Evolutionary conservation across 2,888 invertebrate species (phyloP), one percentile per base, ranked within the genome.

Genomic region (Oxystoma pomonae): DNA sequence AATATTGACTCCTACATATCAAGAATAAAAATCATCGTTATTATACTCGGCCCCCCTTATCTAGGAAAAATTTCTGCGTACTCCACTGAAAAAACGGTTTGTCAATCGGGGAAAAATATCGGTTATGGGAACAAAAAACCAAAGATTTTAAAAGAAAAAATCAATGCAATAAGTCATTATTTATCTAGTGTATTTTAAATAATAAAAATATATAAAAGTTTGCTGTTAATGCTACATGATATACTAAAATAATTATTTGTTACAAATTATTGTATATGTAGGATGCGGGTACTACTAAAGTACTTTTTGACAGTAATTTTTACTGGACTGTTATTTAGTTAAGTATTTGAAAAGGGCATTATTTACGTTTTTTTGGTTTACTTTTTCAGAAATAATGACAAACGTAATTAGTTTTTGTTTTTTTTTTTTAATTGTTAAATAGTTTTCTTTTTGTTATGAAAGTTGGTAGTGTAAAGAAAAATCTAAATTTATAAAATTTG

Each of bases 91-190:
- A 66, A 65, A 65, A 67, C 63, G 65, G 65, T 61, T 59, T 64
- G 62, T 60, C 61, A 61, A 58, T 61, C 55, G 59, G 62, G 59
- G 64, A 65, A 67, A 67, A 75, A 77, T 86, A 87, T 88, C 87
- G 88, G 87, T 89, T 86, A 77, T 86, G 87, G 90, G 89, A 89
- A 90, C 87, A 89, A 90, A 89, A 87, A 89, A 87, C 87, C 90
- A 90, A 90, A 90, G 89, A 89, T 84, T 84, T 84, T 83, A 78
- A 76, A 72, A 75, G 71, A 73, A 72, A 73, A 74, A 35, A 35
- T 7, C 35, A 35, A 35, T 35, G 35, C 35, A 35, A 35, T 35
- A 35, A 35, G 35, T 35, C 35, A 35, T 35, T 78, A 77, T 76
- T 77, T 78, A 77, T 74, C 72, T 72, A 63, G 77, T 78, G 77